Evolutionary conservation across 2,797 vertebrate genomes (phyloP), one percentile per base, ranked within the genome.

Genomic region (Sparidentex hasta): DNA sequence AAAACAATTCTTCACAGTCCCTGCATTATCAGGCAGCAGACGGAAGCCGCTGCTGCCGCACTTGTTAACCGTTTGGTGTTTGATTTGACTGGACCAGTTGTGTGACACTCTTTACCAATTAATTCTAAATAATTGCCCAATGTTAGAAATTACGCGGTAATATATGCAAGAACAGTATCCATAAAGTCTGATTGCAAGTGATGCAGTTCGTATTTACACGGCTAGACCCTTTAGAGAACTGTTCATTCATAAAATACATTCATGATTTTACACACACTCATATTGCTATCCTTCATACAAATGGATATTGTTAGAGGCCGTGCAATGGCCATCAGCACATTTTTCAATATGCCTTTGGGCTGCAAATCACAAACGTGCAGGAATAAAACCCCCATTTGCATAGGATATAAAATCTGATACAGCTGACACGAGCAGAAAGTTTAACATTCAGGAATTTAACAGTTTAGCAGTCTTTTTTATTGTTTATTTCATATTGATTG

Each of bases 231-330:
- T 38, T 13, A 12, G n/a, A 25, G 63, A 52, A 4, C 9, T 0
- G 1, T 50, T 79, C 44, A 68, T 80, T 81, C 66, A 76, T 65
- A 72, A 71, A 68, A 70, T 48, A 48, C 41, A 81, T 77, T 63
- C 57, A 64, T 61, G 62, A 57, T 81, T 80, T 69, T 71, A 79
- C 71, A 75, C 43, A 65, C 59, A 52, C 55, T 77, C 47, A 6
- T 70, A 59, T 58, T 75, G 66, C 81, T 83, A 71, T 69, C 59
- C 69, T 48, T 85, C 69, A 75, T 80, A 58, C 65, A 74, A 76
- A 84, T 72, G 47, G 52, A 55, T 61, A 41, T 23, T 25, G 52
- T 55, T 71, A 65, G 61, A 50, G 27, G 47, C 38, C 29, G 38
- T 48, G 64, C 69, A 73, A n/a, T 80, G 41, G 72, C 74, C 64